Evolutionary conservation across 92 coral and sea anemone genomes (phyloP), one percentile per base, ranked within the genome.

Genomic region (Epizoanthus stellaris): DNA sequence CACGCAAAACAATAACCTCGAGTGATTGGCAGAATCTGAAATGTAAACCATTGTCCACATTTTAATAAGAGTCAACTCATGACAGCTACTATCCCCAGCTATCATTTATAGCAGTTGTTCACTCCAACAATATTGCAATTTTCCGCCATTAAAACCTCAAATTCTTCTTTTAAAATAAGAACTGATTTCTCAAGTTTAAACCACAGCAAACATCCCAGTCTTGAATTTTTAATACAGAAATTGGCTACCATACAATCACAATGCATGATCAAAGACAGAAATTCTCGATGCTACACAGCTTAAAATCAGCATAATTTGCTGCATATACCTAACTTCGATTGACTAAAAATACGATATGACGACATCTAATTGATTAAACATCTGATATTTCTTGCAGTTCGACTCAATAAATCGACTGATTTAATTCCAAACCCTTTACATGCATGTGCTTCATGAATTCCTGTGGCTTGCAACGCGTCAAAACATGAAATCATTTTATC

Each of bases 391-490:
- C 38, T 77, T 62, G 52, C 14, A 43, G 11, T 40, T 39, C 67
- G 20, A 40, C 68, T 40, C 4, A 17, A 39, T 52, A 72, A 72
- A 72, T 72, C 54, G 47, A 42, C 30, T 25, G 14, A 39, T 11
- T 77, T 70, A 62, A 20, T 61, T 77, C 21, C 11, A 39, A 61
- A 36, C 70, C 19, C 36, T 60, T 40, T 79, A 62, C 60, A 79
- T 79, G 73, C 60, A 79, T 79, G 83, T 79, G 83, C 83, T 79
- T 79, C 42, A 40, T 43, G 83, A 64, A 79, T 79, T 79, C 83
- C 70, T 79, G 83, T 40, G 73, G 83, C 60, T 38, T 70, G 23
- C 13, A 79, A 79, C 83, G 83, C 64, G 83, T 59, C 83, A 62
- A 43, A 62, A 79, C 72, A 79, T 43, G 83, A 79, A 79, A 79